Conservation (phyloP, 2,113 vertebrate genomes). For the Ameiurus melas region DNA sequence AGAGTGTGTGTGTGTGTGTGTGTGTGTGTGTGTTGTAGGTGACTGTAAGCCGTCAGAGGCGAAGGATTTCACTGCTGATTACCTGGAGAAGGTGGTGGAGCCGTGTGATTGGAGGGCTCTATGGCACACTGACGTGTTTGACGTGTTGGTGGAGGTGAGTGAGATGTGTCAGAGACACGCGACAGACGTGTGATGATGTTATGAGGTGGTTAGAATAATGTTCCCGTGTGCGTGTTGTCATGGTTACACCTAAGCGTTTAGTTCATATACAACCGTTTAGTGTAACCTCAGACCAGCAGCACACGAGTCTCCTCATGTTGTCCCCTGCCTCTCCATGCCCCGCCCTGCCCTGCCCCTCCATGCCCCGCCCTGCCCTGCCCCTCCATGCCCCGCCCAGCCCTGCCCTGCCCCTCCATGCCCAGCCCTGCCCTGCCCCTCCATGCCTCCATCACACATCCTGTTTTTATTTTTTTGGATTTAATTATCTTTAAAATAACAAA, state of each 20-base stretch:
- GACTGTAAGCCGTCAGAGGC: constrained; percentile 94
- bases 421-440: too few relatives aligned
- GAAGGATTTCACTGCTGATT: constrained; percentile 85
- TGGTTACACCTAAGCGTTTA: not conserved
- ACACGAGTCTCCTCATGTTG: too few relatives aligned
- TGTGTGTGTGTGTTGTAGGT: constrained; percentile 68
- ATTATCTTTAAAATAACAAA: not conserved
- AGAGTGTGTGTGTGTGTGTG: not conserved
- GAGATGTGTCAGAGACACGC: too few relatives aligned
- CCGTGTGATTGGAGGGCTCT: constrained; percentile 88
- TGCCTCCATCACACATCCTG: too few relatives aligned
- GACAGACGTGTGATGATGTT: not conserved
- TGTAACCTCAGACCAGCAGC: not conserved
- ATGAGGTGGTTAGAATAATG: not conserved
- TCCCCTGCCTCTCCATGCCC: too few relatives aligned
- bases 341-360: too few relatives aligned
- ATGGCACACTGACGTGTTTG: constrained; percentile 86
- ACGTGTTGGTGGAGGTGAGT: constrained; percentile 88
- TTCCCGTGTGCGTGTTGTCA: not conserved
- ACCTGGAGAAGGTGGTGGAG: constrained; percentile 89
- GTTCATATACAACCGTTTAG: too few relatives aligned
- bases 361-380: too few relatives aligned
- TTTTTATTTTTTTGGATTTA: not conserved
- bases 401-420: too few relatives aligned
- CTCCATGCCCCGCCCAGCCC: too few relatives aligned